Conservation (phyloP, 2,888 invertebrate genomes). For the Volucella zonaria region DNA sequence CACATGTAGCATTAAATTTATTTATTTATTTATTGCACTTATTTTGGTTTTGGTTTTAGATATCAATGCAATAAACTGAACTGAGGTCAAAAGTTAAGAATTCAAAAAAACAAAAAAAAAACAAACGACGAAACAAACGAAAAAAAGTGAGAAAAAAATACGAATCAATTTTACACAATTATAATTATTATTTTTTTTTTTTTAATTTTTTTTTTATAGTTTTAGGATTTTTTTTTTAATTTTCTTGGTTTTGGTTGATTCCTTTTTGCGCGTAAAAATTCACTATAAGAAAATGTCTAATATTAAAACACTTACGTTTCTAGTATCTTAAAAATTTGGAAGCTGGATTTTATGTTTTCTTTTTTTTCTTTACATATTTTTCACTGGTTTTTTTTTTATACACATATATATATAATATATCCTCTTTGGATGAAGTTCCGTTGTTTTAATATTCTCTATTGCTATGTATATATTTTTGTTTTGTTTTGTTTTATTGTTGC, state of each 20-base stretch:
- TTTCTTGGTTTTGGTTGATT: slow-evolving; percentile 50
- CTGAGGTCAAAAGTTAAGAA: slow-evolving; percentile 10
- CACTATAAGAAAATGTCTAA: slow-evolving; percentile 75
- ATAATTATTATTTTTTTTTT: slow-evolving; percentile 7
- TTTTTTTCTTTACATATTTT: slow-evolving; percentile 37
- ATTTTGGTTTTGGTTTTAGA: slow-evolving; percentile 8
- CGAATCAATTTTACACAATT: slow-evolving; percentile 12
- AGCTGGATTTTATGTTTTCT: slow-evolving; percentile 74
- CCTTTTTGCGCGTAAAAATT: slow-evolving; percentile 74
- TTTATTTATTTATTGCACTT: slow-evolving; percentile 49
- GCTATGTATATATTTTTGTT: slow-evolving; percentile 18
- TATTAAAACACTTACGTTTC: slow-evolving; percentile 76
- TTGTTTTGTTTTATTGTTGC: slow-evolving; percentile 42
- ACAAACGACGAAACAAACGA: slow-evolving; percentile 1
- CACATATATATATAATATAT: slow-evolving; percentile 55
- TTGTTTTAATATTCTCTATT: slow-evolving; percentile 11
- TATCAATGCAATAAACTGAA: slow-evolving; percentile 19
- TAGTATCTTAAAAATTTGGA: slow-evolving; percentile 77
- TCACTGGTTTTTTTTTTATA: slow-evolving; percentile 50
- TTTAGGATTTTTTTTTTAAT: slow-evolving; percentile 32
- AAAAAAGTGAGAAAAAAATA: slow-evolving; percentile 29
- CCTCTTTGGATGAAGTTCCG: slow-evolving; percentile 45
- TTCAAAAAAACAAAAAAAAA: background rate
- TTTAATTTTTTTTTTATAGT: slow-evolving; percentile 16
- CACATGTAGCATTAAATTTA: slow-evolving; percentile 16